Evolutionary conservation across 2,797 vertebrate genomes (phyloP).

Genomic region (Sebastes minor): DNA sequence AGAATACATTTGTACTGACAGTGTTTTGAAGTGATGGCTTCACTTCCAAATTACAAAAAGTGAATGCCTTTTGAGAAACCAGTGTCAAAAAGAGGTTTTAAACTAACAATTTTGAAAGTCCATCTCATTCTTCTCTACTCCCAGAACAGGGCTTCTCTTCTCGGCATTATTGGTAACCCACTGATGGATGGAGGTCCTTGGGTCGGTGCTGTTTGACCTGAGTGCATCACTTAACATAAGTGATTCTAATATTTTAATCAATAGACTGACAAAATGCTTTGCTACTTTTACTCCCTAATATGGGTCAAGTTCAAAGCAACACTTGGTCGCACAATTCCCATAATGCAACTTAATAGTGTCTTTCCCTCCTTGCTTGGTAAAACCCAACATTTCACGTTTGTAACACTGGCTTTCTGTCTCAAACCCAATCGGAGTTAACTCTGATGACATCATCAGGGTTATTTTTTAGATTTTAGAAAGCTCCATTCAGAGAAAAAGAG

Average conservation of each 20-base stretch:
- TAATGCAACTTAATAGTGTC: not conserved
- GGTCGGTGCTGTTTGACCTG: not conserved
- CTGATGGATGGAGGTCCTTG: not conserved
- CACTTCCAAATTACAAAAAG: not conserved
- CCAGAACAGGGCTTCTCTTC: not conserved
- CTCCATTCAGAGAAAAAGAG: not conserved
- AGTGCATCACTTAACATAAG: not conserved
- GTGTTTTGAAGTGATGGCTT: not conserved
- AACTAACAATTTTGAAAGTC: not conserved
- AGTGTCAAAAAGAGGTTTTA: not conserved
- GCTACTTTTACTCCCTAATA: not conserved
- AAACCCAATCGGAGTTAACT: not conserved
- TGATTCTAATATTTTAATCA: constrained; percentile 4
- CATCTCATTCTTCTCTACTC: not conserved
- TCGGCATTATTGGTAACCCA: not conserved
- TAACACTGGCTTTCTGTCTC: not conserved
- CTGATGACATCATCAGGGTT: not conserved
- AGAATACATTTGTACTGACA: not conserved
- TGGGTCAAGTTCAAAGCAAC: not conserved
- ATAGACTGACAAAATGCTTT: not conserved
- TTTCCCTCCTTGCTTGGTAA: not conserved
- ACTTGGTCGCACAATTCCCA: not conserved
- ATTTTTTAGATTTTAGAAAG: not conserved
- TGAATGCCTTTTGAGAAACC: not conserved
- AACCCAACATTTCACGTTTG: not conserved